Percentiles rank a stretch among this genome's conserved stretches.
These are phyloP conservation scores for Cerceris ruficornis DNA, from an alignment of 2,888 invertebrate genomes.

Conservation along the genomic window DNA sequence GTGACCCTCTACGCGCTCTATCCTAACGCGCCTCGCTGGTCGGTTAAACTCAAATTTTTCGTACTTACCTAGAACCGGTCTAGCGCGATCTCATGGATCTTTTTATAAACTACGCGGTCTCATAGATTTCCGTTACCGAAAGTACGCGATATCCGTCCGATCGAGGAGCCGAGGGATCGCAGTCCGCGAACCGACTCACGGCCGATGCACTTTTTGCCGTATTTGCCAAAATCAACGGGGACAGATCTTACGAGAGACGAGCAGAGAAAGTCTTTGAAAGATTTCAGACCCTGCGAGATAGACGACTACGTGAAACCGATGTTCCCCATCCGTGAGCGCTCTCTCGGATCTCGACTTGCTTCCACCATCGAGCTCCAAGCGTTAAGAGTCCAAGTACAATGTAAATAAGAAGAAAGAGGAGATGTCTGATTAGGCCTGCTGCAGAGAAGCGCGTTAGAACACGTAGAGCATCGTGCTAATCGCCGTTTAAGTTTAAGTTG, in stretches of 20 bases:
- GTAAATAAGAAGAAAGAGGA: slow-evolving; percentile 54
- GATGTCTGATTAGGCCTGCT: slow-evolving; percentile 81
- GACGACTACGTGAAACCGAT: no score
- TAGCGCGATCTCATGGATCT: no score
- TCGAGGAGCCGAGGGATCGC: not conserved
- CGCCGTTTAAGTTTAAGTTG: not conserved
- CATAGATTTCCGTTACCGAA: slow-evolving; percentile 3
- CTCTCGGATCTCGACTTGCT: no score
- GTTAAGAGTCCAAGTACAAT: not conserved
- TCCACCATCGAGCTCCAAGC: not conserved
- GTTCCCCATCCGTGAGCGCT: no score
- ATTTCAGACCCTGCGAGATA: no score
- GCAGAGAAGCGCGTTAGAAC: slow-evolving; percentile 67
- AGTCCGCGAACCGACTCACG: no score
- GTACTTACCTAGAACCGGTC: slow-evolving; percentile 38
- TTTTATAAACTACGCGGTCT: not conserved
- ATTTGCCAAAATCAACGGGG: no score
- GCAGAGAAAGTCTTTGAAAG: no score
- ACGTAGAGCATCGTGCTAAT: slow-evolving; percentile 10
- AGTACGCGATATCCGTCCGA: slow-evolving; percentile 1
- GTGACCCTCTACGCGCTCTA: not conserved
- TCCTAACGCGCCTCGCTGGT: not conserved
- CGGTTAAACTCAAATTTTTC: slow-evolving; percentile 15
- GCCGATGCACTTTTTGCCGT: no score
- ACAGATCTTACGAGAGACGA: no score